phyloP scores from a whole-genome alignment of 2,113 vertebrate species.

The Chaetura pelagica region DNA sequence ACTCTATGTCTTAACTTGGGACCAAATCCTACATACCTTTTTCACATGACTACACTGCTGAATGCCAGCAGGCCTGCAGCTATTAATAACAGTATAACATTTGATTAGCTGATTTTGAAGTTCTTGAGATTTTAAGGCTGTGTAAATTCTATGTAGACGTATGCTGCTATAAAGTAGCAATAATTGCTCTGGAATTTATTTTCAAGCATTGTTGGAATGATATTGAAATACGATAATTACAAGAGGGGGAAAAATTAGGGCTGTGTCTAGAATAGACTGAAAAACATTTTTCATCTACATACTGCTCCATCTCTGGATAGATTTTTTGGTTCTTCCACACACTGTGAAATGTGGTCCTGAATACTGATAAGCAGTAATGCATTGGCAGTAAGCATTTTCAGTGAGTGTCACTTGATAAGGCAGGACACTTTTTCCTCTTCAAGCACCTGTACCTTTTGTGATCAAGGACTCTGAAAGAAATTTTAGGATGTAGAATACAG shows the following conservation, averaged over 20 bases:
- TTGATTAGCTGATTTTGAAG: not conserved
- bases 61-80: not conserved
- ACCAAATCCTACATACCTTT: not conserved
- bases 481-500: not conserved
- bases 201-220: not conserved
- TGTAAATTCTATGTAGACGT: not conserved
- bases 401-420: not conserved
- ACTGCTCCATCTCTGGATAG: not conserved
- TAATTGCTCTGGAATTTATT: not conserved
- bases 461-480: not conserved
- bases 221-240: not conserved
- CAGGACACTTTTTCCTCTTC: not conserved
- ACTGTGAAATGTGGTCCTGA: not conserved
- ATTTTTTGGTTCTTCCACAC: not conserved
- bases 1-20: not conserved
- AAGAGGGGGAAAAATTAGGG: accelerated
- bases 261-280: not conserved
- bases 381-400: not conserved
- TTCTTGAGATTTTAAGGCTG: not conserved
- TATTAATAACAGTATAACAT: not conserved
- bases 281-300: not conserved
- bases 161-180: not conserved
- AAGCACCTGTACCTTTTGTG: not conserved
- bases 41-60: not conserved
- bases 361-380: not conserved